Conservation (phyloP, 2,113 vertebrate genomes). For the Pavo muticus region DNA sequence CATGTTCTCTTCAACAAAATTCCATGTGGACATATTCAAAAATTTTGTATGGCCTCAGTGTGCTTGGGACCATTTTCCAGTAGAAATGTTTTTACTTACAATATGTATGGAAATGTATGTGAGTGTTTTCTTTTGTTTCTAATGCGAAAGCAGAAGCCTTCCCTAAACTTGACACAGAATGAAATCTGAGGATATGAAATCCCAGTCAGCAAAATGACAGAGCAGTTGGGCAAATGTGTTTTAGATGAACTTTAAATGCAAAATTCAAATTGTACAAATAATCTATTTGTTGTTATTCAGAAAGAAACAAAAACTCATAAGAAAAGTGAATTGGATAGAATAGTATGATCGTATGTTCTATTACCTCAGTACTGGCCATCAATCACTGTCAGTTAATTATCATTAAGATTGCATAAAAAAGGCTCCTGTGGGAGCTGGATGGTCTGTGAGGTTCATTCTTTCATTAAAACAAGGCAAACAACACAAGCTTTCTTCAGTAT, state of each 20-base stretch:
- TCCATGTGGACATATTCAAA: not conserved
- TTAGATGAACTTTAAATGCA: not conserved
- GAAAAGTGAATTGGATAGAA: conserved; percentile 11
- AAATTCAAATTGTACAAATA: conserved; percentile 26
- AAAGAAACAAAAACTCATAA: not conserved
- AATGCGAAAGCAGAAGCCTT: not conserved
- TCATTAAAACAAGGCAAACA: conserved; percentile 36
- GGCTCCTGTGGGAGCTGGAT: conserved; percentile 32
- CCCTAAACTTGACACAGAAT: not conserved
- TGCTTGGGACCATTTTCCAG: not conserved
- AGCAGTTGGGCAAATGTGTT: not conserved
- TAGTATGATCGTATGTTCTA: not conserved
- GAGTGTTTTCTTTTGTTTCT: not conserved
- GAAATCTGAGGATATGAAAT: not conserved
- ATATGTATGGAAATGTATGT: not conserved
- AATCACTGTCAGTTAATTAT: conserved; percentile 76
- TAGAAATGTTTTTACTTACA: not conserved
- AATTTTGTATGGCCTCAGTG: not conserved
- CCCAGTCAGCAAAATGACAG: not conserved
- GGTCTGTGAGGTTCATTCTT: conserved; percentile 9
- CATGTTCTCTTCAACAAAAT: not conserved
- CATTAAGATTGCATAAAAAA: conserved; percentile 55
- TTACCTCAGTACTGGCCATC: conserved; percentile 42
- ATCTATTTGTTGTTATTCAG: conserved; percentile 9
- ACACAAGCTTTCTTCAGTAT: not conserved